phyloP scores from a whole-genome alignment of 2,113 vertebrate genomes.

The Nipponia nippon region DNA sequence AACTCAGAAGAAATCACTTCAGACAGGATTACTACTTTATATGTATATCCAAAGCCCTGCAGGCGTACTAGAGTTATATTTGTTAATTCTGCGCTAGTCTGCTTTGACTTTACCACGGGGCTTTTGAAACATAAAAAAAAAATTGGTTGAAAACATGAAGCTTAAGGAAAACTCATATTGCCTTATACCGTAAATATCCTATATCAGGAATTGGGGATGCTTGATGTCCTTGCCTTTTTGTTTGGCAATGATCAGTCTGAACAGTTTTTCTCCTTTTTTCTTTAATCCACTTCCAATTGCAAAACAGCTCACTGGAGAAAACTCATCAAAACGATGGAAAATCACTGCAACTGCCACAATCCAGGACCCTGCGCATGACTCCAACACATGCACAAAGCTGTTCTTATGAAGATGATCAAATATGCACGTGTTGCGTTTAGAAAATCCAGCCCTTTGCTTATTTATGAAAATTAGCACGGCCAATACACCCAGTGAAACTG shows the following conservation, averaged over 20 bases:
- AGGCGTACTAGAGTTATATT: neutral
- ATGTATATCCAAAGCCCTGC: slow-evolving; percentile 48
- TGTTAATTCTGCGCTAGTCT: slow-evolving; percentile 31
- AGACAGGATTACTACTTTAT: slow-evolving; percentile 42
- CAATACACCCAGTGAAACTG: neutral
- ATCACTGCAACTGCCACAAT: neutral
- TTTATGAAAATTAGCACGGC: neutral
- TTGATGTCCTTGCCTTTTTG: neutral
- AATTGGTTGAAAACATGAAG: neutral
- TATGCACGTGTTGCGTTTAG: neutral
- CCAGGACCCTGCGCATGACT: neutral
- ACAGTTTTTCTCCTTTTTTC: neutral
- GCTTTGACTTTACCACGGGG: slow-evolving; percentile 25
- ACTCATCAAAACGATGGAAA: neutral
- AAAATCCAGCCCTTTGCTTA: neutral
- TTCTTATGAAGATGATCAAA: neutral
- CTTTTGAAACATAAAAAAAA: neutral
- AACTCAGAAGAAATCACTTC: slow-evolving; percentile 50
- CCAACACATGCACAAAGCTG: neutral
- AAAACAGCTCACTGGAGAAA: neutral
- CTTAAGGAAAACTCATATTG: neutral
- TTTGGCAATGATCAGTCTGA: neutral
- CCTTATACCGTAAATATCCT: neutral
- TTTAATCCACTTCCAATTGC: neutral
- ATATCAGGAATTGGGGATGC: neutral